Evolutionary conservation across 2,888 invertebrate genomes (phyloP), one percentile per base, ranked within the genome.

Genomic region (Lasioglossum morio): DNA sequence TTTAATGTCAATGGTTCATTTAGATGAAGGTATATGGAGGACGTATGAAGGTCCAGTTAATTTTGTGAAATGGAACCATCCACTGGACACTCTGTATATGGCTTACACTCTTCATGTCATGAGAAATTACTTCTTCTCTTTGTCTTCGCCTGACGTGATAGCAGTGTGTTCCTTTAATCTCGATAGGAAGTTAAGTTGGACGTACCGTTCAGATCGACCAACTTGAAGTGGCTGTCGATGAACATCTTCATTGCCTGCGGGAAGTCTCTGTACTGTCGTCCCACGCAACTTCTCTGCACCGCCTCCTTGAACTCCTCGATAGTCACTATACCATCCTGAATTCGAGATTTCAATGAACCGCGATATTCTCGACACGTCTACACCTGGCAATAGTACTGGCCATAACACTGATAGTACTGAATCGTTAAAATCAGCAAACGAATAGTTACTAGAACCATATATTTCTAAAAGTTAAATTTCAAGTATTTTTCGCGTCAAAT

Each of bases 191-290:
- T 34, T 34, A 34, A 34, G 34, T 10, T 53, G 8, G 1, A 10
- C 70, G 16, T 91, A 95, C 96, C 97, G 93, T 98, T 98, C 82
- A 98, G 96, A 93, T 98, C 98, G 72, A 98, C 97, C 96, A 98
- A 96, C 93, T 97, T 97, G 95, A 98, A 98, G 95, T 98, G 98
- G 78, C 97, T 97, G 94, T 98, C 98, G 93, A 98, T 98, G 94
- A 98, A 98, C 94, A 98, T 97, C 93, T 97, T 98, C 97, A 98
- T 97, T 7, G 98, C 98, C 94, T 98, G 97, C 0, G 98, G 98
- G 93, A 98, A 98, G 85, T 98, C 97, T 19, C 97, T 97, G 93
- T 97, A 98, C 87, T 96, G 96, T 92, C 97, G 96, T 7, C 98
- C 98, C 37, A 98, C 96, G 93, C 98, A 98, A 90, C 97, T 97